These are phyloP conservation scores for Epicauta chinensis DNA, from an alignment of 1,140 invertebrate species.

Conservation along the genomic window DNA sequence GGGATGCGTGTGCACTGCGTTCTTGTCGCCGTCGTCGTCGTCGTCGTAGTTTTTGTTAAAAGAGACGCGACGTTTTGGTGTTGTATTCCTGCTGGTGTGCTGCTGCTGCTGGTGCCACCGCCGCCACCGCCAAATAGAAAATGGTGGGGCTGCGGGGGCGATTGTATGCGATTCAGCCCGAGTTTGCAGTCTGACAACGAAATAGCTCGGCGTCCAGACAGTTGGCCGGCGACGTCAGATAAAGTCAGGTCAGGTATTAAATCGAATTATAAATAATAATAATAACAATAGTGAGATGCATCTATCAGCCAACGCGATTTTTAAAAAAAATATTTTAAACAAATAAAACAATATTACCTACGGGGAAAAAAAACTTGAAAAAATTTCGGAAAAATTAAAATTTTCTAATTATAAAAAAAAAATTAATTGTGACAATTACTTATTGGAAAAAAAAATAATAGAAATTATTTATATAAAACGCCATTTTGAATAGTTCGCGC, in stretches of 20 bases:
- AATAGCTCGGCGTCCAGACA: conserved; percentile 6
- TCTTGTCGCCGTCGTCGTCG: not conserved
- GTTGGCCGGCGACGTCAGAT: conserved; percentile 16
- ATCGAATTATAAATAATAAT: too few relatives aligned
- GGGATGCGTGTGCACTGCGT: conserved; percentile 9
- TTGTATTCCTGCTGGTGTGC: not conserved
- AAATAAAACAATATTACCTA: too few relatives aligned
- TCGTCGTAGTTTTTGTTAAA: not conserved
- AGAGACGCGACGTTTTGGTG: not conserved
- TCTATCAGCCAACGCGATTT: not conserved
- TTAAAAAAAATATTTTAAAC: too few relatives aligned
- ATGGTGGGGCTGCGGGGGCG: conserved; percentile 18
- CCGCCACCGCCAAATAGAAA: not conserved
- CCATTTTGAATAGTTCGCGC: conserved; percentile 1
- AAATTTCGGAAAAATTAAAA: too few relatives aligned
- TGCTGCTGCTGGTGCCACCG: not conserved
- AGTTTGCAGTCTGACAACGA: conserved; percentile 5
- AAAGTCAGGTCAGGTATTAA: conserved; percentile 10
- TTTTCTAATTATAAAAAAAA: too few relatives aligned
- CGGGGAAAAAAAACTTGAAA: too few relatives aligned
- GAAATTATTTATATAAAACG: too few relatives aligned
- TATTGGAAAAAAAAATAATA: not conserved
- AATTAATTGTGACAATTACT: too few relatives aligned
- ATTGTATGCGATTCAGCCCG: conserved; percentile 8
- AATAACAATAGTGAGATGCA: conserved; percentile 1